A percentile compares a stretch with the other conserved stretches of the same genome.
phyloP scores from a whole-genome alignment of 2,113 vertebrate genomes.

The Etia nguti region DNA sequence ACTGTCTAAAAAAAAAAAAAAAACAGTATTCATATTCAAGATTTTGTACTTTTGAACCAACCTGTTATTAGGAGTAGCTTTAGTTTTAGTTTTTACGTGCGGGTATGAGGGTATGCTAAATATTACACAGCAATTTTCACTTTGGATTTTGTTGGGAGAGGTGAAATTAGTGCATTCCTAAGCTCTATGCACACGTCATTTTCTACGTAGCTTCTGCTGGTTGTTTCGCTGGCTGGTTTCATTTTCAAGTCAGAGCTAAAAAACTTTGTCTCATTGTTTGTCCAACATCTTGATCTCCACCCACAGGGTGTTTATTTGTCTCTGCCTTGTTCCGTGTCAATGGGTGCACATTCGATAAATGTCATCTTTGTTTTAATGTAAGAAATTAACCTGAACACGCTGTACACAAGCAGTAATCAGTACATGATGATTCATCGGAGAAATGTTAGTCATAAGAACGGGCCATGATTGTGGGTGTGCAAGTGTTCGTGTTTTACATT shows the following conservation, averaged over 20 bases:
- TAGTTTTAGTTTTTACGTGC: not conserved
- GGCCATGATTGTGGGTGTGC: not conserved
- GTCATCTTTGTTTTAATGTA: conserved; percentile 27
- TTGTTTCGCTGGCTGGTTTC: not conserved
- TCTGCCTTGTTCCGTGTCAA: conserved; percentile 6
- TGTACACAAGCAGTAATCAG: not conserved
- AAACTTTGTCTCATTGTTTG: not conserved
- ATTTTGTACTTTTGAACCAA: not conserved
- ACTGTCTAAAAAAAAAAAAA: too few species aligned
- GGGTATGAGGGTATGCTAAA: not conserved
- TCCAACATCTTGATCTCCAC: not conserved
- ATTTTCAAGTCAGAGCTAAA: not conserved
- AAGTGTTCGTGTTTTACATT: not conserved
- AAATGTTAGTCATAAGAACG: not conserved
- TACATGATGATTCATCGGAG: not conserved
- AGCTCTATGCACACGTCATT: not conserved
- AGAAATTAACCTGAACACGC: not conserved
- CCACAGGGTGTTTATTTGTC: not conserved
- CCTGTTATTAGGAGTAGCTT: not conserved
- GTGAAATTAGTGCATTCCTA: not conserved
- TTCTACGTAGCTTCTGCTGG: not conserved
- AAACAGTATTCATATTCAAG: not conserved
- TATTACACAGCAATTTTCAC: not conserved
- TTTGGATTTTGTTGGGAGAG: not conserved
- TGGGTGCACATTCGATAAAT: conserved; percentile 8